Evolutionary conservation across 2,888 invertebrate species (phyloP).

Genomic region (Ischnus inquisitorius): DNA sequence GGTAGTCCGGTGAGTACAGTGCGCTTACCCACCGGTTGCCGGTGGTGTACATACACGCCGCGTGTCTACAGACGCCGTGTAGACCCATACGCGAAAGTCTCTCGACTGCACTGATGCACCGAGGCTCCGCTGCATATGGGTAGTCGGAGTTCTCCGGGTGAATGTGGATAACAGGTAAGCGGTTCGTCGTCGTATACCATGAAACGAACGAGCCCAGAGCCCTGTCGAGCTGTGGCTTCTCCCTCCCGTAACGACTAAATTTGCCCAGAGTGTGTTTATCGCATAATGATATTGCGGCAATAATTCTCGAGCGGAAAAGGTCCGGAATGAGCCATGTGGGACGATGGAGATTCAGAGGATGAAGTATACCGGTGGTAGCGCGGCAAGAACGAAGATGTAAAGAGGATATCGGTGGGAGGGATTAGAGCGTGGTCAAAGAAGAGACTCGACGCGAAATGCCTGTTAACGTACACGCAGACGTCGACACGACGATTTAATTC

Average conservation of each 20-base stretch:
- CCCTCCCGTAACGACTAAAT: slow-evolving; percentile 79
- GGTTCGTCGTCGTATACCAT: slow-evolving; percentile 46
- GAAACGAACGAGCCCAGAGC: slow-evolving; percentile 32
- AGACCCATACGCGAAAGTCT: slow-evolving; percentile 5
- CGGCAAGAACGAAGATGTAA: slow-evolving; percentile 9
- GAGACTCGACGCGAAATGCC: slow-evolving; percentile 46
- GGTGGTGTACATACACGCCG: slow-evolving; percentile 18
- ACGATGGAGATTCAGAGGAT: slow-evolving; percentile 7
- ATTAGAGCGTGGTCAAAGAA: slow-evolving; percentile 26
- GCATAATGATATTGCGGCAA: slow-evolving; percentile 71
- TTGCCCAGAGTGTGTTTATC: slow-evolving; percentile 76
- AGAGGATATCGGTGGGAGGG: slow-evolving; percentile 35
- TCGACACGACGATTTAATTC: slow-evolving; percentile 67
- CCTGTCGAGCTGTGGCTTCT: slow-evolving; percentile 49
- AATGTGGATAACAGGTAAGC: slow-evolving; percentile 60
- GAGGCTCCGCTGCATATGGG: slow-evolving; percentile 27
- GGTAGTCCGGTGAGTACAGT: slow-evolving; percentile 67
- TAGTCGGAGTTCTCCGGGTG: slow-evolving; percentile 19
- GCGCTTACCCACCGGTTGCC: slow-evolving; percentile 35
- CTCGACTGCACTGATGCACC: slow-evolving; percentile 31
- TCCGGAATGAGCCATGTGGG: slow-evolving; percentile 19
- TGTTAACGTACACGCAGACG: slow-evolving; percentile 53
- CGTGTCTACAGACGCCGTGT: slow-evolving; percentile 22
- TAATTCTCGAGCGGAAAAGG: slow-evolving; percentile 58
- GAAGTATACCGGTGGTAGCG: not conserved